phyloP scores from a whole-genome alignment of 2,888 invertebrate genomes.

The Drosophila koepferae region DNA sequence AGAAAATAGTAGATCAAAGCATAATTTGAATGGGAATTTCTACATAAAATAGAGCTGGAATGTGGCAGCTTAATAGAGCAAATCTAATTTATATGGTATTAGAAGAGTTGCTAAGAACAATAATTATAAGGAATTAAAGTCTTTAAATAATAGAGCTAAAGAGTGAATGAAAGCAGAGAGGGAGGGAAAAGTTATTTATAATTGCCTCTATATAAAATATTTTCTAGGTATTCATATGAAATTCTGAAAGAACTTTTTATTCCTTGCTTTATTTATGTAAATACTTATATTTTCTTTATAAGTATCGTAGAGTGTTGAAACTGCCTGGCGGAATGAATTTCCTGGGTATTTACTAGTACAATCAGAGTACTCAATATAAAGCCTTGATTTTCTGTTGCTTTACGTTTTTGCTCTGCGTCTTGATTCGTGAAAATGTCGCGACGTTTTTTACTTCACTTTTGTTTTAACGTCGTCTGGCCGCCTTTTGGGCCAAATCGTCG shows the following conservation, averaged over 20 bases:
- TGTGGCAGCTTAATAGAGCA: background rate
- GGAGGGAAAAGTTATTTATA: too few relatives aligned
- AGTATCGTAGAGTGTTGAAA: background rate
- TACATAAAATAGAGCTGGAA: background rate
- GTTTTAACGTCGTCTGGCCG: slow-evolving; percentile 62
- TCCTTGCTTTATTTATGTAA: too few relatives aligned
- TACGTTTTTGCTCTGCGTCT: slow-evolving; percentile 52
- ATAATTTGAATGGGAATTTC: background rate
- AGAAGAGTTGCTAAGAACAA: too few relatives aligned
- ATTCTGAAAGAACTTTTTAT: background rate
- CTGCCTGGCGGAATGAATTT: background rate
- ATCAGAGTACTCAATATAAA: background rate
- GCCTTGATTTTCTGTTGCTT: background rate
- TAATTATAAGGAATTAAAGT: too few relatives aligned
- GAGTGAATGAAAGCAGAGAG: too few relatives aligned
- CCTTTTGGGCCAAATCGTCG: slow-evolving; percentile 63
- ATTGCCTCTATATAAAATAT: background rate
- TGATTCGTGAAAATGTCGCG: slow-evolving; percentile 74
- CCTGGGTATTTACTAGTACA: slow-evolving; percentile 13
- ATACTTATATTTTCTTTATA: background rate
- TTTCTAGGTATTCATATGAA: background rate
- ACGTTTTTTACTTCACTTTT: slow-evolving; percentile 45
- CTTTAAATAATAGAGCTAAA: background rate
- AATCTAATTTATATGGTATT: background rate
- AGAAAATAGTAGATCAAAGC: background rate